Evolutionary conservation across 2,888 invertebrate genomes (phyloP).

Genomic region (Steromphala cineraria): DNA sequence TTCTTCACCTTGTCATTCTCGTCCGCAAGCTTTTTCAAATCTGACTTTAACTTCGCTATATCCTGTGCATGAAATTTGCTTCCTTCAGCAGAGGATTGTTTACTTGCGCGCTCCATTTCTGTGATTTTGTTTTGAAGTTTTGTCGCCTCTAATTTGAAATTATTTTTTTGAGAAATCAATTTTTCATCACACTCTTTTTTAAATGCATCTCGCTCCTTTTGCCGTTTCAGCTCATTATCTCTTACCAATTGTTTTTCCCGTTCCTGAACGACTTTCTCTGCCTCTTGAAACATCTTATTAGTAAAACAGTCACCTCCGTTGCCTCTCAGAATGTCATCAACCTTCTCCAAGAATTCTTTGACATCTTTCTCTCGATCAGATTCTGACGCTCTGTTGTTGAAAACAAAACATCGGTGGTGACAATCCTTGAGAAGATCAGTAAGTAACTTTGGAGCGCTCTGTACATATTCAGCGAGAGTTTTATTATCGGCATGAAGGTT

Average conservation of each 20-base stretch:
- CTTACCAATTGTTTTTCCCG: neutral
- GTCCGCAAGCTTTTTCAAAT: neutral
- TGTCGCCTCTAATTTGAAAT: no score
- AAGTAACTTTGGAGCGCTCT: constrained; percentile 21
- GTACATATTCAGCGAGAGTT: constrained; percentile 23
- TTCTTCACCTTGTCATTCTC: neutral
- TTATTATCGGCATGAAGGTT: constrained; percentile 22
- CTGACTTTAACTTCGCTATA: neutral
- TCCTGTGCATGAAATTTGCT: neutral
- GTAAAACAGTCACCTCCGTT: constrained; percentile 19
- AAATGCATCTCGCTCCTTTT: neutral
- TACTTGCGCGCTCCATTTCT: no score
- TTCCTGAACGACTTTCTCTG: neutral
- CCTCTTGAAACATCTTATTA: neutral
- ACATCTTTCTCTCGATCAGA: constrained; percentile 23
- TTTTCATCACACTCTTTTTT: neutral
- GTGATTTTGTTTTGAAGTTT: no score
- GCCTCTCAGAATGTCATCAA: constrained; percentile 14
- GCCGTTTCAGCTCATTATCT: neutral
- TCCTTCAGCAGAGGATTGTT: neutral
- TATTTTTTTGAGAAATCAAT: no score
- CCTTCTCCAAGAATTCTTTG: constrained; percentile 21
- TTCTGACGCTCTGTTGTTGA: constrained; percentile 26
- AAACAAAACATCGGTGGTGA: constrained; percentile 25
- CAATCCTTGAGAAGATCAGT: constrained; percentile 11